Percentiles rank a stretch among this genome's conserved stretches.
Conservation (phyloP, 2,113 vertebrate genomes). For the Gasterosteus nipponicus region DNA sequence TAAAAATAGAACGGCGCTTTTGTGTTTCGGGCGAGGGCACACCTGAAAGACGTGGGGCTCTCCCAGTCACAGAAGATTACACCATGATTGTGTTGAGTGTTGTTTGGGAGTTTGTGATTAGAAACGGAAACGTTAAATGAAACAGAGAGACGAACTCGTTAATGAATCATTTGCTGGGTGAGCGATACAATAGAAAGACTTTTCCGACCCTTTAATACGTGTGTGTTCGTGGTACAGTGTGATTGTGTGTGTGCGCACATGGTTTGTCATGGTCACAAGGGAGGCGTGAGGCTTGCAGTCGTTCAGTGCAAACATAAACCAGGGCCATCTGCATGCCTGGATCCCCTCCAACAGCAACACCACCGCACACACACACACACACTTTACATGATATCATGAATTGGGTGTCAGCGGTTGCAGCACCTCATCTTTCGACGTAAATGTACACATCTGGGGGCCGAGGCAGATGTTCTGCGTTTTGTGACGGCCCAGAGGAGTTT, state of each 20-base stretch:
- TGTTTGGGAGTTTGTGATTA: neutral
- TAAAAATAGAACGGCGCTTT: conserved; percentile 27
- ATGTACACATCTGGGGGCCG: conserved; percentile 42
- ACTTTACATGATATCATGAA: conserved; percentile 66
- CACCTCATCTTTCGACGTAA: conserved; percentile 63
- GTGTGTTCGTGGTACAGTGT: neutral
- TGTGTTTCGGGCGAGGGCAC: conserved; percentile 17
- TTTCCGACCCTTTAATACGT: conserved; percentile 33
- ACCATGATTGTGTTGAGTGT: neutral
- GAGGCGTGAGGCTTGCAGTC: conserved; percentile 65
- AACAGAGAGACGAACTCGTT: neutral
- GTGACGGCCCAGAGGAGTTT: conserved; percentile 28
- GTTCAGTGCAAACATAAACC: conserved; percentile 75
- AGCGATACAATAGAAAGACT: neutral
- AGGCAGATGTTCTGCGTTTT: conserved; percentile 63
- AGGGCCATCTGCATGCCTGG: conserved; percentile 77
- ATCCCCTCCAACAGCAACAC: conserved; percentile 74
- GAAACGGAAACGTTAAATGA: neutral
- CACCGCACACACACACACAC: conserved; percentile 58
- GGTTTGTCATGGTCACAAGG: conserved; percentile 70
- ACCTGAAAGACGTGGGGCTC: conserved; percentile 43
- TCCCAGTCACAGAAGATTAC: neutral
- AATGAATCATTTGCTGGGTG: conserved; percentile 14
- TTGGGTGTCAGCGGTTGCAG: conserved; percentile 66
- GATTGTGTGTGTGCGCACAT: conserved; percentile 15